Percentiles rank a stretch among this genome's conserved stretches.
Evolutionary conservation across 2,797 vertebrate species (phyloP).

Genomic region (Gymnocypris eckloni): DNA sequence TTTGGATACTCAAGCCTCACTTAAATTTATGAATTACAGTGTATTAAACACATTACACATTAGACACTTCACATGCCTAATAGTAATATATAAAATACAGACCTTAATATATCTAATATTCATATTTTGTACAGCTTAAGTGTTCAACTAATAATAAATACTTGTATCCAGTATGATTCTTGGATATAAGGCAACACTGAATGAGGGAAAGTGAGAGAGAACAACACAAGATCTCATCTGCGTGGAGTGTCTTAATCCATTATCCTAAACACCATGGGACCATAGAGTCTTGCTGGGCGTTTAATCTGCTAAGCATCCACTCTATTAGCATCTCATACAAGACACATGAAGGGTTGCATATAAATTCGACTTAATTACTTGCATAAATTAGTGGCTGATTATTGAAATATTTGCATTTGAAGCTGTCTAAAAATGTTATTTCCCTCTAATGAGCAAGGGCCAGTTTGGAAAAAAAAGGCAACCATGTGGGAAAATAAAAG

Average conservation of each 20-base stretch:
- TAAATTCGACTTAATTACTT: constrained; percentile 54
- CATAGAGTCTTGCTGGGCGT: constrained; percentile 51
- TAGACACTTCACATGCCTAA: neutral
- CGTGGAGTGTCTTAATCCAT: constrained; percentile 52
- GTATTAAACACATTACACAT: neutral
- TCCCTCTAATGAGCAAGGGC: constrained; percentile 18
- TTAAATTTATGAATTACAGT: no score
- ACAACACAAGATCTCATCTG: constrained; percentile 28
- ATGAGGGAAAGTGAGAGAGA: neutral
- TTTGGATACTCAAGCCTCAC: no score
- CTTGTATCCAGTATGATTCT: neutral
- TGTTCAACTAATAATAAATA: neutral
- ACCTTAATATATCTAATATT: neutral
- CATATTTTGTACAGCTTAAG: neutral
- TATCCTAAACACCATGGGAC: constrained; percentile 53
- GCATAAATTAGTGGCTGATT: constrained; percentile 53
- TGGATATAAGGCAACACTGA: neutral
- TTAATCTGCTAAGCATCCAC: constrained; percentile 57
- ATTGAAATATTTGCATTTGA: constrained; percentile 46
- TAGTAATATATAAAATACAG: neutral
- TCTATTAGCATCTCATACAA: constrained; percentile 59
- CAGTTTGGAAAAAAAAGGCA: constrained; percentile 23
- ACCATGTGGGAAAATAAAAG: constrained; percentile 28
- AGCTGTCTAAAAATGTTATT: constrained; percentile 4
- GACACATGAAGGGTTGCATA: constrained; percentile 52